phyloP scores from a whole-genome alignment of 1,140 invertebrate genomes.

The Macrostomum lignano region DNA sequence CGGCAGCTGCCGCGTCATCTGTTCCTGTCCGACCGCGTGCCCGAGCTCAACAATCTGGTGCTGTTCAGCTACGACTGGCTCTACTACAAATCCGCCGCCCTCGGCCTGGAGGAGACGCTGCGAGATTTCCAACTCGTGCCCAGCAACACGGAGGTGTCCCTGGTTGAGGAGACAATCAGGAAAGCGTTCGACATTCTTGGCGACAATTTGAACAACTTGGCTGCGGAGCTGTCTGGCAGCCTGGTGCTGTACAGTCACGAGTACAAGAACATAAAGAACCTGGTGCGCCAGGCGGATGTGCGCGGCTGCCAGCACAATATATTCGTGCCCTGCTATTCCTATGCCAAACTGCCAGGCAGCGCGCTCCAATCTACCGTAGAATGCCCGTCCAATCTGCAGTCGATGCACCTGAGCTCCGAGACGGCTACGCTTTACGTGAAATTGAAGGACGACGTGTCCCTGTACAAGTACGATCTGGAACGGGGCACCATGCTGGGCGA shows the following conservation, averaged over 20 bases:
- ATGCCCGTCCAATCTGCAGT: no score
- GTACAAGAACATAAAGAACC: conserved; percentile 13
- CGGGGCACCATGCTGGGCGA: no score
- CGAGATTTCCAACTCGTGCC: conserved; percentile 16
- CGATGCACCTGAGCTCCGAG: no score
- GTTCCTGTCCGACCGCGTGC: conserved; percentile 11
- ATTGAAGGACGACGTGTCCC: no score
- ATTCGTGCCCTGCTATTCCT: conserved; percentile 17
- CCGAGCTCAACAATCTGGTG: conserved; percentile 15
- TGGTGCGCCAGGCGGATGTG: conserved; percentile 17
- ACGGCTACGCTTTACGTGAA: no score
- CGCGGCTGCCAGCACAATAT: conserved; percentile 15
- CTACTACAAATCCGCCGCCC: conserved; percentile 18
- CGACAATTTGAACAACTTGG: conserved; percentile 14
- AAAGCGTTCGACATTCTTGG: conserved; percentile 12
- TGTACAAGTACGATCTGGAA: no score
- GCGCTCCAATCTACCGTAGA: conserved; percentile 15
- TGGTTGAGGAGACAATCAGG: conserved; percentile 14
- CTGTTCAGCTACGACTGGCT: conserved; percentile 22
- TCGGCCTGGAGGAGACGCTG: conserved; percentile 16
- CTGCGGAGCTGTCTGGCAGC: conserved; percentile 14
- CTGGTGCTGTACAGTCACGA: conserved; percentile 15
- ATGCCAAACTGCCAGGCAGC: conserved; percentile 15
- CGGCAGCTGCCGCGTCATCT: conserved; percentile 18
- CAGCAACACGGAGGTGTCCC: conserved; percentile 10